These are phyloP conservation scores for Noturus placidus DNA, from an alignment of 2,113 vertebrate genomes.

Conservation along the genomic window DNA sequence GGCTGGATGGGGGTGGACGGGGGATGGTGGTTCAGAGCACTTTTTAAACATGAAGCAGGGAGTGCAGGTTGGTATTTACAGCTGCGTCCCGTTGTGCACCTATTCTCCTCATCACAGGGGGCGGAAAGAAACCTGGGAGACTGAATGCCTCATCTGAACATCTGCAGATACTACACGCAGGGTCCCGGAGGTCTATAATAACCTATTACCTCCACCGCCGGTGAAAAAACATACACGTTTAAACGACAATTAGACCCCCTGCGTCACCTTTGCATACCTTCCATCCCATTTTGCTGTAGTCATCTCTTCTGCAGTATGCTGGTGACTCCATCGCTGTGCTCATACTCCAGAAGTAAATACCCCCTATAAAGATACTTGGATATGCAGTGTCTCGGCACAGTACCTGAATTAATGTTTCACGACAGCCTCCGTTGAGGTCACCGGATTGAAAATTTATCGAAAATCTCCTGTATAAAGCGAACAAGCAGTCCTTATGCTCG, in stretches of 20 bases:
- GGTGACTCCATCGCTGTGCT: constrained; percentile 24
- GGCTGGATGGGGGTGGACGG: not conserved
- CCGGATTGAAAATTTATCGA: not conserved
- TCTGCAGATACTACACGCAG: constrained; percentile 64
- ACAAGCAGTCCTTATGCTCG: not conserved
- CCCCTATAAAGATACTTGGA: not conserved
- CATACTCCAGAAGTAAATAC: constrained; percentile 9
- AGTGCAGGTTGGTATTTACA: constrained; percentile 65
- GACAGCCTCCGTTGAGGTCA: not conserved
- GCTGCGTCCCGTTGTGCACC: constrained; percentile 61
- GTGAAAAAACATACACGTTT: constrained; percentile 74
- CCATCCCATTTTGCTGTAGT: constrained; percentile 51
- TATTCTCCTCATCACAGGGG: constrained; percentile 68
- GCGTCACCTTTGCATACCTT: constrained; percentile 60
- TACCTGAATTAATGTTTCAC: not conserved
- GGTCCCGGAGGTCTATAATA: constrained; percentile 68
- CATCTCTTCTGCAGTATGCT: constrained; percentile 59
- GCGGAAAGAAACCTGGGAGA: constrained; percentile 43
- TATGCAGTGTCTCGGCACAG: constrained; percentile 3
- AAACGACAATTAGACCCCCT: constrained; percentile 73
- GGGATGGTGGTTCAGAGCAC: constrained; percentile 29
- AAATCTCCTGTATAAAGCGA: not conserved
- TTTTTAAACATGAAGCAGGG: constrained; percentile 63
- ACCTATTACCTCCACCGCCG: constrained; percentile 69
- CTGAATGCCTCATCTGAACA: constrained; percentile 59